Evolutionary conservation across 2,888 invertebrate species (phyloP).

Genomic region (Drepanosiphum platanoidis): DNA sequence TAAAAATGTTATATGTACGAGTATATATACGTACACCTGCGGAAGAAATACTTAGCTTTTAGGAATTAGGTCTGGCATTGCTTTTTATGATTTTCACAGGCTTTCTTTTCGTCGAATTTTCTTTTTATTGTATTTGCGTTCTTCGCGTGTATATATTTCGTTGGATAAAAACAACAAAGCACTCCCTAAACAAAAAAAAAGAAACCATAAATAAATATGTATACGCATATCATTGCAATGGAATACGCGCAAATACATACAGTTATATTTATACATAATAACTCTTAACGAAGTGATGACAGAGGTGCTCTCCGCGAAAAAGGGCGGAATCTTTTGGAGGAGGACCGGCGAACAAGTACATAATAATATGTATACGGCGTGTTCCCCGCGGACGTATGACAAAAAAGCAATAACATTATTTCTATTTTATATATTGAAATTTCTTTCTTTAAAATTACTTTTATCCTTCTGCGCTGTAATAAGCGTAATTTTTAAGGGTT

Average conservation of each 20-base stretch:
- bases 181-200: neutral
- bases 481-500: too few species aligned
- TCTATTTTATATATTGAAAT: too few species aligned
- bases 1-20: too few species aligned
- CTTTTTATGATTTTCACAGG: neutral
- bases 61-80: neutral
- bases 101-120: neutral
- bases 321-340: neutral
- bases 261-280: neutral
- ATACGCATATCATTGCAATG: neutral
- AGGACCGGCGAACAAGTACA: neutral
- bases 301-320: neutral
- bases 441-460: too few species aligned
- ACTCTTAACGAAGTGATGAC: constrained; percentile 25
- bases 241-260: neutral
- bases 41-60: neutral
- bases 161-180: constrained; percentile 23
- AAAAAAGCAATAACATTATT: too few species aligned
- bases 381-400: too few species aligned
- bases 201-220: constrained; percentile 5
- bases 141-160: constrained; percentile 1
- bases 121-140: neutral
- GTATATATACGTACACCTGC: neutral
- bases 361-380: too few species aligned
- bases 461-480: too few species aligned